Percentiles rank a stretch among this genome's conserved stretches.
Conservation (phyloP, 2,888 invertebrate species). For the Bembecia ichneumoniformis region DNA sequence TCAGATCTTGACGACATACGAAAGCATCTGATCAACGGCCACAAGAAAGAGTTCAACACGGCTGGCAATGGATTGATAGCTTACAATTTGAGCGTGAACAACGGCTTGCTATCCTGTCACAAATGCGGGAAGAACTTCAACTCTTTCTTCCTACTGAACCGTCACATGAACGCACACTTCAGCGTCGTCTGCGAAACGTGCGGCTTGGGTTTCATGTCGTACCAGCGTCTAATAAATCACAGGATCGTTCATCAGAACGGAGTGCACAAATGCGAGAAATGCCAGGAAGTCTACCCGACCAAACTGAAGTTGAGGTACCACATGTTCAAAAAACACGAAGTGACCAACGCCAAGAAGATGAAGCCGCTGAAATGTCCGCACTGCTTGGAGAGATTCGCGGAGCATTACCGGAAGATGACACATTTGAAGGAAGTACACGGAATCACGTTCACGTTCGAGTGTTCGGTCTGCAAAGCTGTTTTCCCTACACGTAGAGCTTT, state of each 20-base stretch:
- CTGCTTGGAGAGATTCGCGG: constrained; percentile 55
- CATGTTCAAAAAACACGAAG: constrained; percentile 50
- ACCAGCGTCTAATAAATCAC: constrained; percentile 53
- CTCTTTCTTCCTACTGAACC: constrained; percentile 52
- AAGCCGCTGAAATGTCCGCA: constrained; percentile 60
- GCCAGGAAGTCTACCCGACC: constrained; percentile 48
- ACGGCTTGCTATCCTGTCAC: constrained; percentile 47
- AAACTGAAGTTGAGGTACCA: constrained; percentile 57
- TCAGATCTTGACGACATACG: constrained; percentile 50
- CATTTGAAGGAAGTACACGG: constrained; percentile 56
- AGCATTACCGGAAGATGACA: constrained; percentile 60
- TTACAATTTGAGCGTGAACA: constrained; percentile 40
- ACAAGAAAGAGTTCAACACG: constrained; percentile 56
- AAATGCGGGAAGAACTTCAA: constrained; percentile 54
- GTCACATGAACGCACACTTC: constrained; percentile 62
- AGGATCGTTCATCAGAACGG: constrained; percentile 55
- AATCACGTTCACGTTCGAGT: constrained; percentile 53
- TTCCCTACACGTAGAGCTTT: constrained; percentile 49
- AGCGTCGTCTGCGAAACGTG: constrained; percentile 62
- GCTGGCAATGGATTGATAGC: constrained; percentile 60
- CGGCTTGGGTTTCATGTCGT: constrained; percentile 58
- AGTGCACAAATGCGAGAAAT: constrained; percentile 49
- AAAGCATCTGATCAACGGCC: constrained; percentile 36
- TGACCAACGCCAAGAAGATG: constrained; percentile 41
- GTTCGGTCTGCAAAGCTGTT: constrained; percentile 42